Conservation (phyloP, 1,140 invertebrate species). For the Zophobas atratus region DNA sequence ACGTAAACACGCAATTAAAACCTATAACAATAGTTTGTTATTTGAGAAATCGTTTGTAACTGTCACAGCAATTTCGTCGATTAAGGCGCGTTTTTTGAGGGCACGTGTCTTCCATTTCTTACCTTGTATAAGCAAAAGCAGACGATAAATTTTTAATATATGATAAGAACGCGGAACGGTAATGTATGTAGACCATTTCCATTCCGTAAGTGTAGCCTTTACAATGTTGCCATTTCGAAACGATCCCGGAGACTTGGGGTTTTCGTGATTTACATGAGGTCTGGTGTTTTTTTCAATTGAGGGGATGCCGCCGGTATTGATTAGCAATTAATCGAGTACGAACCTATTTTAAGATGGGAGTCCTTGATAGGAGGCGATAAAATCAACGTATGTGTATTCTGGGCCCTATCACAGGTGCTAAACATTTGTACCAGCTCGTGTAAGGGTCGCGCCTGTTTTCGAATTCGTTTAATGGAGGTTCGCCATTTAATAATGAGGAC, state of each 20-base stretch:
- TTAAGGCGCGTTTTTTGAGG: not conserved
- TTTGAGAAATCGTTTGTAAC: slow-evolving; percentile 21
- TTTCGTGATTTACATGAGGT: slow-evolving; percentile 25
- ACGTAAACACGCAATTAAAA: slow-evolving; percentile 42
- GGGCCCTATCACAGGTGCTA: slow-evolving; percentile 40
- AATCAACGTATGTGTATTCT: slow-evolving; percentile 42
- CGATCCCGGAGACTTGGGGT: not conserved
- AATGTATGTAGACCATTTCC: slow-evolving; percentile 25
- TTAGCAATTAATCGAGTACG: slow-evolving; percentile 28
- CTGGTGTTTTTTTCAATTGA: slow-evolving; percentile 33
- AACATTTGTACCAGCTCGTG: slow-evolving; percentile 47
- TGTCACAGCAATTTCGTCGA: slow-evolving; percentile 22
- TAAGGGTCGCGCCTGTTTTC: slow-evolving; percentile 37
- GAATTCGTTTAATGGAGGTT: slow-evolving; percentile 35
- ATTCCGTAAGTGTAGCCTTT: slow-evolving; percentile 19
- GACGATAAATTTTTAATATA: slow-evolving; percentile 23
- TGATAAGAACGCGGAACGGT: not conserved
- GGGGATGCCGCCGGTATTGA: slow-evolving; percentile 19
- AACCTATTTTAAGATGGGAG: slow-evolving; percentile 37
- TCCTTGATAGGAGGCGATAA: slow-evolving; percentile 40
- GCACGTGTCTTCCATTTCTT: slow-evolving; percentile 20
- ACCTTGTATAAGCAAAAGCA: not conserved
- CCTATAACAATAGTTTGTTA: slow-evolving; percentile 9
- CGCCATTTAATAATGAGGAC: slow-evolving; percentile 32
- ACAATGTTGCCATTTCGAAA: slow-evolving; percentile 2